Percentiles rank a stretch among this genome's conserved stretches.
Evolutionary conservation across 2,888 invertebrate genomes (phyloP).

Genomic region (Lasioglossum calceatum): DNA sequence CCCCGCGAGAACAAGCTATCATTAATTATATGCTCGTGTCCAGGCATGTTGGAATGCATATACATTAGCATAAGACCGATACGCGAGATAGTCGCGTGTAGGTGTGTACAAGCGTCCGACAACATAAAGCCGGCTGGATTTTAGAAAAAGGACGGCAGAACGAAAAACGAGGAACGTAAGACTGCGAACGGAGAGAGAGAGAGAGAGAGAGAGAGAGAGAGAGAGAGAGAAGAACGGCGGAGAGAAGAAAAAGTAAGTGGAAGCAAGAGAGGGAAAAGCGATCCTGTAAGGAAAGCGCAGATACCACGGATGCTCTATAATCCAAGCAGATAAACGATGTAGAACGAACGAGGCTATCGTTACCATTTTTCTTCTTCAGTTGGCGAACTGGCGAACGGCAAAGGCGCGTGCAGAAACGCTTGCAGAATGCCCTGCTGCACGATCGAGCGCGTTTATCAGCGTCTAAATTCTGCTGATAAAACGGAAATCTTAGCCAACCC

Average conservation of each 20-base stretch:
- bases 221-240: not conserved
- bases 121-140: constrained; percentile 7
- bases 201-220: not conserved
- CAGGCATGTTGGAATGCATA: constrained; percentile 59
- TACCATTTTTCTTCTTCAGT: constrained; percentile 21
- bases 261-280: constrained; percentile 17
- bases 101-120: constrained; percentile 55
- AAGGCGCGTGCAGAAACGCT: constrained; percentile 33
- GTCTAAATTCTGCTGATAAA: constrained; percentile 42
- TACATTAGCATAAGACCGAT: constrained; percentile 70
- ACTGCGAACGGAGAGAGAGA: not conserved
- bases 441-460: constrained; percentile 49
- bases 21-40: constrained; percentile 60
- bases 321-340: constrained; percentile 52
- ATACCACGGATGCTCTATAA: constrained; percentile 57
- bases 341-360: constrained; percentile 53
- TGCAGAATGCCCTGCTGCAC: constrained; percentile 24
- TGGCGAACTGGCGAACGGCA: constrained; percentile 16
- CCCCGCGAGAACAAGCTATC: constrained; percentile 58
- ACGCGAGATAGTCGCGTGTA: constrained; percentile 59
- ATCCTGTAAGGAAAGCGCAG: constrained; percentile 49
- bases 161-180: not conserved
- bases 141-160: not conserved
- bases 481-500: constrained; percentile 33
- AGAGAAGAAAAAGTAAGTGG: not conserved